Evolutionary conservation across 2,888 invertebrate genomes (phyloP).

Genomic region (Ormyrus labotus): DNA sequence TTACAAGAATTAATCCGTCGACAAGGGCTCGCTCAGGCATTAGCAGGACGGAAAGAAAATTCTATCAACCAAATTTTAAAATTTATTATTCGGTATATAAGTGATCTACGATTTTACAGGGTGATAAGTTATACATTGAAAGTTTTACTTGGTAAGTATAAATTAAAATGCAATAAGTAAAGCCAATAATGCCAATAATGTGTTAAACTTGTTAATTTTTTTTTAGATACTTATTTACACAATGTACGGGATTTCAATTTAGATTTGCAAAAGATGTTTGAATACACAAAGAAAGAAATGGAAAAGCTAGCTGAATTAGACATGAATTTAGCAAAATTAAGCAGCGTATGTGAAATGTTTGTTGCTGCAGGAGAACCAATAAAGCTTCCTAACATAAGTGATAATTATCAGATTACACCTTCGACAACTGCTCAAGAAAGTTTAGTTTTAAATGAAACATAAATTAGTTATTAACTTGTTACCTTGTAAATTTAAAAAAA

Average conservation of each 20-base stretch:
- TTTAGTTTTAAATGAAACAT: conserved; percentile 67
- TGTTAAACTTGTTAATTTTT: background rate
- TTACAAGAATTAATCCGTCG: conserved; percentile 92
- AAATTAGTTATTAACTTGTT: conserved; percentile 38
- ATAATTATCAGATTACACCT: conserved; percentile 64
- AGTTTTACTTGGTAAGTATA: conserved; percentile 81
- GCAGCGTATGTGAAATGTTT: conserved; percentile 84
- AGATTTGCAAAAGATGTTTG: conserved; percentile 80
- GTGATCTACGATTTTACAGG: conserved; percentile 85
- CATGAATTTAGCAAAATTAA: conserved; percentile 80
- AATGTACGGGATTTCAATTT: conserved; percentile 81
- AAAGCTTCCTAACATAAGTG: conserved; percentile 58
- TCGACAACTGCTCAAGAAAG: conserved; percentile 76
- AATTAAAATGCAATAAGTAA: conserved; percentile 2
- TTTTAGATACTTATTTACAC: conserved; percentile 82
- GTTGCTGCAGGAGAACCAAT: conserved; percentile 78
- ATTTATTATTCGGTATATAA: conserved; percentile 86
- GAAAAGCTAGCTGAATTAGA: conserved; percentile 84
- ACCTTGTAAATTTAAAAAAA: background rate
- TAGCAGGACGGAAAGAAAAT: conserved; percentile 84
- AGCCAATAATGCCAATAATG: conserved; percentile 29
- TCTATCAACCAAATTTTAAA: conserved; percentile 82
- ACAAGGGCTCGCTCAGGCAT: conserved; percentile 85
- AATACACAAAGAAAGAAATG: conserved; percentile 80
- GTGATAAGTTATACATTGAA: conserved; percentile 86